phyloP scores from a whole-genome alignment of 2,888 invertebrate species.

The Abrostola tripartita region DNA sequence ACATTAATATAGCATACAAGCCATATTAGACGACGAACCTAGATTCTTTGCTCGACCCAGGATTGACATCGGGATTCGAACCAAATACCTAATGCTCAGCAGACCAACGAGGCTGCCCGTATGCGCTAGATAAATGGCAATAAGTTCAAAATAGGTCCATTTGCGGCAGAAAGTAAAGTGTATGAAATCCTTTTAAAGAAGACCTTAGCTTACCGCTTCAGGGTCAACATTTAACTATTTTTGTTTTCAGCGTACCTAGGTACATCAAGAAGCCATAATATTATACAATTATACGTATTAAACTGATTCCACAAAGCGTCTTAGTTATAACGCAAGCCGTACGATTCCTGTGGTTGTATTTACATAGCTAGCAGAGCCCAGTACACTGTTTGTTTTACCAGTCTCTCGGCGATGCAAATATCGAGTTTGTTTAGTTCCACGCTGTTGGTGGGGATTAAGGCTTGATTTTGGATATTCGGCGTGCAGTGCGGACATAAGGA shows the following conservation, averaged over 20 bases:
- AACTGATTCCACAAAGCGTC: background rate
- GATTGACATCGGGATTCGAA: no score
- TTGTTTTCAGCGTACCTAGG: background rate
- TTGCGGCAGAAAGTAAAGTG: no score
- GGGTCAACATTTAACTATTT: background rate
- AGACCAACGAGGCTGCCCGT: no score
- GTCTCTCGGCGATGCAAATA: slow-evolving; percentile 30
- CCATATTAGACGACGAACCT: no score
- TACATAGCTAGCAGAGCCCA: background rate
- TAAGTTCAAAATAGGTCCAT: no score
- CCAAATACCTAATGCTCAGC: no score
- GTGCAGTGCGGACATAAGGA: background rate
- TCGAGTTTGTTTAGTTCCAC: slow-evolving; percentile 31
- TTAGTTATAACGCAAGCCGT: no score
- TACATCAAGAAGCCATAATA: background rate
- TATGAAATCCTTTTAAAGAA: no score
- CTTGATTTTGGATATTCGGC: slow-evolving; percentile 37
- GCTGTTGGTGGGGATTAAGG: slow-evolving; percentile 32
- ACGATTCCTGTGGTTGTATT: background rate
- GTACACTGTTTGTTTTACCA: background rate
- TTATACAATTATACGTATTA: background rate
- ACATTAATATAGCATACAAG: no score
- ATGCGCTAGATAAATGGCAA: no score
- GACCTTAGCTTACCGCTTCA: no score
- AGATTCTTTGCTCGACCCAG: no score